These are phyloP conservation scores for Cyaniris semiargus DNA, from an alignment of 2,888 invertebrate genomes.

Conservation along the genomic window DNA sequence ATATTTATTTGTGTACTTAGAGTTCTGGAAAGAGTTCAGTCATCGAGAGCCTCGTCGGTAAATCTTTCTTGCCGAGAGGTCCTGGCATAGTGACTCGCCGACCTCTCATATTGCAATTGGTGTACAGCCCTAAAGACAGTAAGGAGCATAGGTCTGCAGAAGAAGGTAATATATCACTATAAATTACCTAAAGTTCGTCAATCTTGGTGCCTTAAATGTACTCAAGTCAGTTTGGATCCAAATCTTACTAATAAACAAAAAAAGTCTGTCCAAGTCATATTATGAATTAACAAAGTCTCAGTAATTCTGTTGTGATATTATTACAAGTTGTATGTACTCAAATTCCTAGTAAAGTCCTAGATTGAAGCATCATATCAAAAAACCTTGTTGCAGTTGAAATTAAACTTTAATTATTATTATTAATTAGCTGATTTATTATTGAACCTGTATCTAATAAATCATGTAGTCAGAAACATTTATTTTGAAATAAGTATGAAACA, in stretches of 20 bases:
- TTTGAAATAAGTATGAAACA: neutral
- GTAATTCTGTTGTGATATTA: neutral
- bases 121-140: conserved; percentile 95
- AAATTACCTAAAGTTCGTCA: neutral
- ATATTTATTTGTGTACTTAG: conserved; percentile 71
- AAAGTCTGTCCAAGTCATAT: neutral
- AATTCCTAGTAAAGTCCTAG: no score
- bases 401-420: neutral
- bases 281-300: neutral
- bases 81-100: conserved; percentile 98
- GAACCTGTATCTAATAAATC: neutral
- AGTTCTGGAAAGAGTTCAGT: conserved; percentile 99
- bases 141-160: conserved; percentile 91
- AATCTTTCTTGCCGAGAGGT: conserved; percentile 98
- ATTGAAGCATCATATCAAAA: neutral
- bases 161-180: conserved; percentile 82
- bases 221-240: neutral
- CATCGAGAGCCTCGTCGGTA: conserved; percentile 97
- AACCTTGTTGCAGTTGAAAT: neutral
- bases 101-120: conserved; percentile 95
- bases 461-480: neutral
- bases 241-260: neutral
- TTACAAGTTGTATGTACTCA: no score
- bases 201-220: neutral
- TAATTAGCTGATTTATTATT: neutral